Percentiles rank a stretch among this genome's conserved stretches.
These are phyloP conservation scores for Junonia oenone DNA, from an alignment of 2,888 invertebrate species.

Conservation along the genomic window DNA sequence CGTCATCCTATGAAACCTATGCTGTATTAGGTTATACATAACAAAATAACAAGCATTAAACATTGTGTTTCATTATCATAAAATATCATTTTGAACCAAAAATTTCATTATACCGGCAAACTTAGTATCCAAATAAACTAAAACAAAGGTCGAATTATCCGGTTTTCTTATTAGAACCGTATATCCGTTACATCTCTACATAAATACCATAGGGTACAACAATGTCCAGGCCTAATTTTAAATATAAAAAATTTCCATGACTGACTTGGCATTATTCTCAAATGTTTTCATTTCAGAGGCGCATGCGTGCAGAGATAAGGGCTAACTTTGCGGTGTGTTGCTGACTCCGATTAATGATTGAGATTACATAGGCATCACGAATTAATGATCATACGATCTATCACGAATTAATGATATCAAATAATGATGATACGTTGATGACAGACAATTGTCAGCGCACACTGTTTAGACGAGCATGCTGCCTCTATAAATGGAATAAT, in stretches of 20 bases:
- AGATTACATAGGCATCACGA: no score
- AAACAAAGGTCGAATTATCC: no score
- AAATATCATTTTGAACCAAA: no score
- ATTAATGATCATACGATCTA: constrained; percentile 30
- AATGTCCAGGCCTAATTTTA: constrained; percentile 26
- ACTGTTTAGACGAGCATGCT: constrained; percentile 71
- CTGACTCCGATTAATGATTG: constrained; percentile 50
- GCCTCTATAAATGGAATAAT: constrained; percentile 52
- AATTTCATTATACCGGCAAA: no score
- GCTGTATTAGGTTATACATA: no score
- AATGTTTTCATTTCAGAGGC: constrained; percentile 79
- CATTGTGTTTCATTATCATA: no score
- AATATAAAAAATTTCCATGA: constrained; percentile 74
- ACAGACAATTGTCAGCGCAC: constrained; percentile 67
- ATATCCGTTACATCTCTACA: not conserved
- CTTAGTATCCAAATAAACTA: no score
- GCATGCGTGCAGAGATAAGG: constrained; percentile 76
- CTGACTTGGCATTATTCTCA: constrained; percentile 77
- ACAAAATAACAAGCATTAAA: no score
- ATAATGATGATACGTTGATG: constrained; percentile 35
- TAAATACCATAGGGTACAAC: constrained; percentile 19
- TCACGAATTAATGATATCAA: constrained; percentile 31
- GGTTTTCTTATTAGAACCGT: no score
- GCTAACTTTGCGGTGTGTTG: constrained; percentile 74
- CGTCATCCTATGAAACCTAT: no score